Percentiles rank a stretch among this genome's conserved stretches.
phyloP scores from a whole-genome alignment of 2,113 vertebrate genomes.

The Nothocercus nigrocapillus region DNA sequence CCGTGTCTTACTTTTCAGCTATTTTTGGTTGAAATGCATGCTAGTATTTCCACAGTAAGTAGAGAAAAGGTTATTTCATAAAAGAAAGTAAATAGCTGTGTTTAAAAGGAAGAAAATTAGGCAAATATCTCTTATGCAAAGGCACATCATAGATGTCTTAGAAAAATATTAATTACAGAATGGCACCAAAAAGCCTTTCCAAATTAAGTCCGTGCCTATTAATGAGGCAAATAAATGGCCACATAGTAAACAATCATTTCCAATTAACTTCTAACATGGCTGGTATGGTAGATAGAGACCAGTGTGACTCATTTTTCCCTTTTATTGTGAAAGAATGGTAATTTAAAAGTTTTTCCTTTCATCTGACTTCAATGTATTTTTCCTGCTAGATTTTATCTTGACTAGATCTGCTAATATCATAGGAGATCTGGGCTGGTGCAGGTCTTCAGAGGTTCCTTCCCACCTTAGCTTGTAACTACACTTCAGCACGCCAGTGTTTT shows the following conservation, averaged over 20 bases:
- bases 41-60: neutral
- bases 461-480: conserved; percentile 4
- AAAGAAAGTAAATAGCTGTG: neutral
- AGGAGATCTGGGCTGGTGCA: neutral
- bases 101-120: conserved; percentile 31
- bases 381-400: conserved; percentile 60
- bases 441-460: conserved; percentile 44
- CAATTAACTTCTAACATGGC: neutral
- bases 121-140: neutral
- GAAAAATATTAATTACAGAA: conserved; percentile 53
- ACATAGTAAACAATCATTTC: conserved; percentile 45
- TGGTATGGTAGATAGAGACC: conserved; percentile 13
- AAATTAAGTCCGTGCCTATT: conserved; percentile 27
- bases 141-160: conserved; percentile 30
- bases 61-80: neutral
- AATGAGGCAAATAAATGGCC: conserved; percentile 44
- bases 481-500: neutral
- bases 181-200: conserved; percentile 42
- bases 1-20: neutral
- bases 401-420: conserved; percentile 1
- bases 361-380: conserved; percentile 56
- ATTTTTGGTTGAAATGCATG: neutral
- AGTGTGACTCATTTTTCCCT: conserved; percentile 50
- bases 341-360: conserved; percentile 50
- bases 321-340: conserved; percentile 47